These are phyloP conservation scores for Drymonia ruficornis DNA, from an alignment of 2,888 invertebrate species.

Conservation along the genomic window DNA sequence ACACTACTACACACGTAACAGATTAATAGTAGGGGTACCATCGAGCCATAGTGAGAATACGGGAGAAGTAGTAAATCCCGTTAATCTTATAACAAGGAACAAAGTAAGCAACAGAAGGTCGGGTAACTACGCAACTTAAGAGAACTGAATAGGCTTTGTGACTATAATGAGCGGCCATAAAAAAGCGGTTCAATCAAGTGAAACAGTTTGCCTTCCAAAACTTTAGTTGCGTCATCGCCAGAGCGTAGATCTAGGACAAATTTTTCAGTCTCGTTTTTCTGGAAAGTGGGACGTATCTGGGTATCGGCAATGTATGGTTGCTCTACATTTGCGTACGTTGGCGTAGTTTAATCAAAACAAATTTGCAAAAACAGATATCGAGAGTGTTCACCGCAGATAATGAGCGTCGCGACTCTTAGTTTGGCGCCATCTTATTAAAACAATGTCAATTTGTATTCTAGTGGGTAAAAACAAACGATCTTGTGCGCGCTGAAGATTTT, in stretches of 20 bases:
- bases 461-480: conserved; percentile 44
- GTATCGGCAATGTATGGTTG: conserved; percentile 13
- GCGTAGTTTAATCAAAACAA: conserved; percentile 42
- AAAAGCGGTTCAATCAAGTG: conserved; percentile 41
- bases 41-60: conserved; percentile 11
- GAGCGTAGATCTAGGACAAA: conserved; percentile 23
- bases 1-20: background rate
- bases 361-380: conserved; percentile 39
- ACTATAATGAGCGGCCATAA: conserved; percentile 24
- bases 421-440: conserved; percentile 44
- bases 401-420: conserved; percentile 46
- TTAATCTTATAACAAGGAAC: background rate
- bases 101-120: background rate
- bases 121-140: conserved; percentile 8
- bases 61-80: background rate
- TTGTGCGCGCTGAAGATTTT: conserved; percentile 36
- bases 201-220: conserved; percentile 26
- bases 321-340: conserved; percentile 24
- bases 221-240: conserved; percentile 27
- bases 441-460: conserved; percentile 48
- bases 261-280: conserved; percentile 11
- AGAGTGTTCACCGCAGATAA: conserved; percentile 34
- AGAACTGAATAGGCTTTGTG: conserved; percentile 38
- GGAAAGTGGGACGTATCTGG: conserved; percentile 22
- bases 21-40: conserved; percentile 12